Evolutionary conservation across 1,140 invertebrate genomes (phyloP).

Genomic region (Drosophila aff.): DNA sequence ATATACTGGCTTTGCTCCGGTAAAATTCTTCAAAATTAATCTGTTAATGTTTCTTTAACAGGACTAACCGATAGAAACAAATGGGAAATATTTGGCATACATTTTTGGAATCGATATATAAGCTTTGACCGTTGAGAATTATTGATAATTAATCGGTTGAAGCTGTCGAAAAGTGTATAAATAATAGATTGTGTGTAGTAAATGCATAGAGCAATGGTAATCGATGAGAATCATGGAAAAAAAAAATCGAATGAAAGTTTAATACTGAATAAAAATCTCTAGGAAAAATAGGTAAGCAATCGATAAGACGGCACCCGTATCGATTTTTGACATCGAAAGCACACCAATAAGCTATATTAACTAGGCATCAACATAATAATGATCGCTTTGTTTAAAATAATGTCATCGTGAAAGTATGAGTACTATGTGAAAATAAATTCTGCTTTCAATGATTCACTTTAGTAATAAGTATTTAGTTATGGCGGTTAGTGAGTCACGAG

Average conservation of each 20-base stretch:
- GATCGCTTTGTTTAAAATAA: not conserved
- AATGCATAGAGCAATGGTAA: not conserved
- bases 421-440: not conserved
- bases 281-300: not conserved
- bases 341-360: too few species aligned
- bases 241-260: too few species aligned
- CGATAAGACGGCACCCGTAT: not conserved
- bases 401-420: not conserved
- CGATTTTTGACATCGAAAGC: too few species aligned
- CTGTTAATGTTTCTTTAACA: too few species aligned
- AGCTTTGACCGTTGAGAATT: not conserved
- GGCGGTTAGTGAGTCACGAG: slow-evolving; percentile 4
- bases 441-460: slow-evolving; percentile 11
- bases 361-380: not conserved
- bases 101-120: not conserved
- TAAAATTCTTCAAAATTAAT: too few species aligned
- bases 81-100: too few species aligned
- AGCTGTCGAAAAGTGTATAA: not conserved
- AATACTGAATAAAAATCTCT: not conserved
- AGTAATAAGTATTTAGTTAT: not conserved
- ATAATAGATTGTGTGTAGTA: not conserved
- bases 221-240: not conserved
- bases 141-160: not conserved
- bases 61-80: not conserved
- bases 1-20: not conserved